Conservation (phyloP, 2,113 vertebrate genomes). For the Ia io region DNA sequence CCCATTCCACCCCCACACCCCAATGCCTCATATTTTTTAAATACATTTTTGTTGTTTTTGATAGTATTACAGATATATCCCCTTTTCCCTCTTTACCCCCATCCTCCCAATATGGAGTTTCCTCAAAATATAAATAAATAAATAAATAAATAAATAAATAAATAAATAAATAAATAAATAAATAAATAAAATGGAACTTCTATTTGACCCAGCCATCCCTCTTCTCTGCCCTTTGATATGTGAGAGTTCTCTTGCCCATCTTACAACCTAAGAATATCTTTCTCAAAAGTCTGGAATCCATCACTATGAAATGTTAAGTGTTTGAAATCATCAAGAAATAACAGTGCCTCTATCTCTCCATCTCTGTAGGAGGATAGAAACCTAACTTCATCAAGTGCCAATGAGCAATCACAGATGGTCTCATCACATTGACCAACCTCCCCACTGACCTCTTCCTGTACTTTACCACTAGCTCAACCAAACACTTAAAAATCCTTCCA, state of each 20-base stretch:
- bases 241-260: background rate
- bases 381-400: background rate
- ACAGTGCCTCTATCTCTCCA: background rate
- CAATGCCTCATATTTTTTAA: too few relatives aligned
- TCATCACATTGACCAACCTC: background rate
- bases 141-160: too few relatives aligned
- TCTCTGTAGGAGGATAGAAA: background rate
- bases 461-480: background rate
- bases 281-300: background rate
- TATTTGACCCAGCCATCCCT: too few relatives aligned
- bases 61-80: too few relatives aligned
- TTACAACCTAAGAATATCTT: background rate
- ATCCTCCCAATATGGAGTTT: too few relatives aligned
- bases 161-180: too few relatives aligned
- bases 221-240: background rate
- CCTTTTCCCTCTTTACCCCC: too few relatives aligned
- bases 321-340: background rate
- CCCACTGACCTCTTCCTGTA: background rate
- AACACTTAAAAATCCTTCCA: background rate
- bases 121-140: too few relatives aligned
- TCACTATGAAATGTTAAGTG: background rate
- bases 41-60: too few relatives aligned
- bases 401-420: background rate
- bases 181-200: too few relatives aligned
- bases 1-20: too few relatives aligned